Conservation (phyloP, 2,888 invertebrate genomes). For the Thecocarcelia acutangulata region DNA sequence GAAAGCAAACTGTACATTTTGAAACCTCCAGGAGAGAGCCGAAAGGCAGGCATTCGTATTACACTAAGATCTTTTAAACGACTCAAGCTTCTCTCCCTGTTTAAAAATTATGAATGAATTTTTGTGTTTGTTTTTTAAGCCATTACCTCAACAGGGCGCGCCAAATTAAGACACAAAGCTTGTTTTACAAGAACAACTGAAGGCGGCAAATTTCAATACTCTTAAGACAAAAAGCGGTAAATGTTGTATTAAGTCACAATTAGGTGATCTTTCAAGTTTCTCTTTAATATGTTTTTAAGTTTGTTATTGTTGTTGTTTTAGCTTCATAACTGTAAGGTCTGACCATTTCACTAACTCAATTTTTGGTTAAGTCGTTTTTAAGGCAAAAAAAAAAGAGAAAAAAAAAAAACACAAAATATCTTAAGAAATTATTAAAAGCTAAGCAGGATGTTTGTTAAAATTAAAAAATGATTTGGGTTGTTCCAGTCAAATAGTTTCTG, state of each 20-base stretch:
- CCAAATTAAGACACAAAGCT: conserved; percentile 56
- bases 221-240: conserved; percentile 78
- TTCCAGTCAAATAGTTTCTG: conserved; percentile 23
- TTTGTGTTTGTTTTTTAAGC: not conserved
- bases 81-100: not conserved
- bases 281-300: conserved; percentile 29
- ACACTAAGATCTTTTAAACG: not conserved
- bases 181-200: conserved; percentile 19
- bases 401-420: conserved; percentile 23
- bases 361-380: conserved; percentile 36
- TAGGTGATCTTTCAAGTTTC: conserved; percentile 72
- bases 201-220: conserved; percentile 71
- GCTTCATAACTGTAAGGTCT: conserved; percentile 29
- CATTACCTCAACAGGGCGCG: conserved; percentile 48
- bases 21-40: too few species aligned
- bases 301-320: conserved; percentile 12
- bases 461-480: conserved; percentile 53
- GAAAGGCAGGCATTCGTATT: too few species aligned
- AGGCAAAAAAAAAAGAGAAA: not conserved
- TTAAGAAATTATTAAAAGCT: conserved; percentile 65
- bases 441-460: conserved; percentile 66
- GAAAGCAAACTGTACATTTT: too few species aligned
- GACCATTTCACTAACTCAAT: conserved; percentile 55
- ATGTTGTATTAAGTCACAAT: conserved; percentile 79
- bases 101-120: conserved; percentile 49